Evolutionary conservation across 2,797 vertebrate species (phyloP).

Genomic region (Dallia pectoralis): DNA sequence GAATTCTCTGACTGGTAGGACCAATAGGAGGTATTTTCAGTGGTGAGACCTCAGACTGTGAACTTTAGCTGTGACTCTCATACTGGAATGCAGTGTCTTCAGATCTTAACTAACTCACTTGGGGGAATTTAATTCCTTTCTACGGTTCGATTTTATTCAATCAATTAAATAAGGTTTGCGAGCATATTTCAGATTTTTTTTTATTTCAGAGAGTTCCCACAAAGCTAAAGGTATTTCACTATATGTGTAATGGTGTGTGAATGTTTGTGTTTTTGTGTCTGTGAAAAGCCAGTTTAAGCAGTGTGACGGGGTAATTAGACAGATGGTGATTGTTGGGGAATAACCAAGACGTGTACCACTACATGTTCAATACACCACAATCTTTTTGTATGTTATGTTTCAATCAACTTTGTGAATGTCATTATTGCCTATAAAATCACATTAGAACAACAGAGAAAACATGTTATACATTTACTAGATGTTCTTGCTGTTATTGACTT

Average conservation of each 20-base stretch:
- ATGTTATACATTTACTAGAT: slow-evolving; percentile 20
- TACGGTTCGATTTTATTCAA: background rate
- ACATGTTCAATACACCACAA: slow-evolving; percentile 23
- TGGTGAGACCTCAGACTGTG: background rate
- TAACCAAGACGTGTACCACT: slow-evolving; percentile 1
- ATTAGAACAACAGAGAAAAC: slow-evolving; percentile 21
- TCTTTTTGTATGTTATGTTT: slow-evolving; percentile 31
- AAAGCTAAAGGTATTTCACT: background rate
- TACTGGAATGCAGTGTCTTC: background rate
- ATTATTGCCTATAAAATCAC: slow-evolving; percentile 34
- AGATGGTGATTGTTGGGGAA: background rate
- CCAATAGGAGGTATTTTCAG: background rate
- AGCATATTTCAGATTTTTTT: background rate
- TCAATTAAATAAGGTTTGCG: background rate
- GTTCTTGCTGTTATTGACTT: background rate
- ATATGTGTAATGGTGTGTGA: background rate
- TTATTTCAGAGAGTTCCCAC: background rate
- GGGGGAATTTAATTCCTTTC: background rate
- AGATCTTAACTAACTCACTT: background rate
- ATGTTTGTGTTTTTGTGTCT: background rate
- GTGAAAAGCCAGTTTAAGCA: background rate
- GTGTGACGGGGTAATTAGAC: background rate
- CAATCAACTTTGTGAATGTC: slow-evolving; percentile 22
- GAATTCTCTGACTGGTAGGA: background rate
- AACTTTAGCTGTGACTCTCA: background rate